Percentiles rank a stretch among this genome's conserved stretches.
These are phyloP conservation scores for Pseudomyrmex flavicornis DNA, from an alignment of 1,140 invertebrate genomes.

Conservation along the genomic window DNA sequence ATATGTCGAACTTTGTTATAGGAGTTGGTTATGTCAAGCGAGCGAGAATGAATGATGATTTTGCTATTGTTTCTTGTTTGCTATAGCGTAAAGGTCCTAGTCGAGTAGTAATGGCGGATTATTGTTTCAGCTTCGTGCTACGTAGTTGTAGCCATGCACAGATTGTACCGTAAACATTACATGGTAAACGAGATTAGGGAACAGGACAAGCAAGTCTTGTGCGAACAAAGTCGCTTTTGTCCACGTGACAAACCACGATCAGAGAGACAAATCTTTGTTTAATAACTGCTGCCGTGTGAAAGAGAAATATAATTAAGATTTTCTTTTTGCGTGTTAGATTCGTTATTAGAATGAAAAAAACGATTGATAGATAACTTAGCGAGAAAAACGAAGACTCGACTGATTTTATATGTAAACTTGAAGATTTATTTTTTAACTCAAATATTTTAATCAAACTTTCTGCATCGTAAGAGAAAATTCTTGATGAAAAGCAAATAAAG, in stretches of 20 bases:
- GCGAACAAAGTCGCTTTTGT: conserved; percentile 24
- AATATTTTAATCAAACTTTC: too few relatives aligned
- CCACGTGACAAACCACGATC: conserved; percentile 49
- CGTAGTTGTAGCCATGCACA: conserved; percentile 53
- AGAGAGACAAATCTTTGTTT: conserved; percentile 14
- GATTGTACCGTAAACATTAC: conserved; percentile 48
- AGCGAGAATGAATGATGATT: not conserved
- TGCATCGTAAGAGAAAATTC: not conserved
- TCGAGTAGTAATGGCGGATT: conserved; percentile 41
- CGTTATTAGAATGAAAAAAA: too few relatives aligned
- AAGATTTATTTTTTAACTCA: too few relatives aligned
- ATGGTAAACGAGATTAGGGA: conserved; percentile 41
- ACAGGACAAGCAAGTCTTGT: conserved; percentile 2
- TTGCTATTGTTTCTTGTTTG: conserved; percentile 59
- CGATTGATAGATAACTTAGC: too few relatives aligned
- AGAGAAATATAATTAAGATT: too few relatives aligned
- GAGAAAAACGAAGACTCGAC: too few relatives aligned
- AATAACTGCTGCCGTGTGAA: not conserved
- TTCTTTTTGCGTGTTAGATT: too few relatives aligned
- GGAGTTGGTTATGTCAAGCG: conserved; percentile 1
- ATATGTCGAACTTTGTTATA: conserved; percentile 51
- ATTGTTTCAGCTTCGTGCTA: conserved; percentile 65
- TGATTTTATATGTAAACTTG: too few relatives aligned
- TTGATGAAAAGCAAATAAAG: conserved; percentile 1
- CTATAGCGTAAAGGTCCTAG: conserved; percentile 54